These are phyloP conservation scores for Drosophila meridiana DNA, from an alignment of 2,888 invertebrate genomes.

Conservation along the genomic window DNA sequence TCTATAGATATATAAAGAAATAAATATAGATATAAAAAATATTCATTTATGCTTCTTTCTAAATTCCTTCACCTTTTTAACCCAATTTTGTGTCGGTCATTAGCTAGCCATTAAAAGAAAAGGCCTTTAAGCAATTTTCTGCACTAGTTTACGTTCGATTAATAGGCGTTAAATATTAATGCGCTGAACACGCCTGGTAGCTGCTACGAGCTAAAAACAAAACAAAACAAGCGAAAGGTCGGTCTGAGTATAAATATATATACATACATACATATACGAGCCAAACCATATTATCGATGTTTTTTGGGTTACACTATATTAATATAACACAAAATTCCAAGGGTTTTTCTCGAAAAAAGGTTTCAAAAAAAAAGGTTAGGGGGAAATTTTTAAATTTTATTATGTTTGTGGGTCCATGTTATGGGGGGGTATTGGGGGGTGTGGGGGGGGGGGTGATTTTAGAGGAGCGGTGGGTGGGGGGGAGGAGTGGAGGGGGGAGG, in stretches of 20 bases:
- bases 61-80: neutral
- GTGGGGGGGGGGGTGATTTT: no score
- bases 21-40: neutral
- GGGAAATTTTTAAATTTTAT: no score
- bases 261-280: neutral
- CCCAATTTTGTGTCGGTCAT: constrained; percentile 32
- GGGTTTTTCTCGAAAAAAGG: no score
- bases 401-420: no score
- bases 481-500: no score
- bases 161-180: constrained; percentile 77
- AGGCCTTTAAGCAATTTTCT: constrained; percentile 61
- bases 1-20: neutral
- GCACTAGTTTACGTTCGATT: constrained; percentile 70
- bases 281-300: no score
- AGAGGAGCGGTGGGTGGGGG: no score
- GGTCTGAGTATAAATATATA: constrained; percentile 5
- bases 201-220: constrained; percentile 22
- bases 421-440: no score
- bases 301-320: no score
- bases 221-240: constrained; percentile 40
- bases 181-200: constrained; percentile 71
- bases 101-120: constrained; percentile 40
- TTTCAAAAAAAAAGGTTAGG: no score
- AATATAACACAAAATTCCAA: no score
- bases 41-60: neutral